phyloP scores from a whole-genome alignment of 2,888 invertebrate species.

The Phlogophora meticulosa region DNA sequence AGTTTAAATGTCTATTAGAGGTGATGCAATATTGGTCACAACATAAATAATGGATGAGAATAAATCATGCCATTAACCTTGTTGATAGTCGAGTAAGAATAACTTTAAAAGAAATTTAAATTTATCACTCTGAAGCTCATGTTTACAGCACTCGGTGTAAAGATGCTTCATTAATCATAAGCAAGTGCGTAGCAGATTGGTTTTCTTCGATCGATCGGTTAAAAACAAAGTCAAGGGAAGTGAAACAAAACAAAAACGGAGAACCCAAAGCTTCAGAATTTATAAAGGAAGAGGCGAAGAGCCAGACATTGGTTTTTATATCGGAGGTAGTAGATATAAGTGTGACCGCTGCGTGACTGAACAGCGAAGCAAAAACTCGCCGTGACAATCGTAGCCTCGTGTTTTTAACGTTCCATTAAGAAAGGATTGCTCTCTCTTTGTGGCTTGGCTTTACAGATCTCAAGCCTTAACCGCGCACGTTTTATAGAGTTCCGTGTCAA shows the following conservation, averaged over 20 bases:
- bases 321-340: constrained; percentile 44
- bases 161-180: constrained; percentile 23
- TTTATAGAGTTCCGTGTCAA: constrained; percentile 63
- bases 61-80: constrained; percentile 13
- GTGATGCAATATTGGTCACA: constrained; percentile 13
- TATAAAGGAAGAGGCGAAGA: constrained; percentile 37
- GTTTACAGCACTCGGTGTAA: constrained; percentile 4
- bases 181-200: constrained; percentile 17
- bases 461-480: constrained; percentile 60
- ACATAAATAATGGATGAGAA: constrained; percentile 14
- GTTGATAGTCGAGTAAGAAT: constrained; percentile 9
- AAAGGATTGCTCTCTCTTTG: constrained; percentile 63
- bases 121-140: constrained; percentile 7
- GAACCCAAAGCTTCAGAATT: constrained; percentile 41
- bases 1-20: constrained; percentile 8
- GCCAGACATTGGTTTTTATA: constrained; percentile 58
- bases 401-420: constrained; percentile 63
- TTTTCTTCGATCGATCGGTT: constrained; percentile 12
- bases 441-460: constrained; percentile 59
- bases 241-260: constrained; percentile 45
- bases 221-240: constrained; percentile 30
- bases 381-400: constrained; percentile 58
- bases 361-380: constrained; percentile 57
- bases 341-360: constrained; percentile 65
- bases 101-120: constrained; percentile 24